A percentile compares a stretch with the other conserved stretches of the same genome.
Conservation (phyloP, 2,797 vertebrate species). For the Carcharodon carcharias region DNA sequence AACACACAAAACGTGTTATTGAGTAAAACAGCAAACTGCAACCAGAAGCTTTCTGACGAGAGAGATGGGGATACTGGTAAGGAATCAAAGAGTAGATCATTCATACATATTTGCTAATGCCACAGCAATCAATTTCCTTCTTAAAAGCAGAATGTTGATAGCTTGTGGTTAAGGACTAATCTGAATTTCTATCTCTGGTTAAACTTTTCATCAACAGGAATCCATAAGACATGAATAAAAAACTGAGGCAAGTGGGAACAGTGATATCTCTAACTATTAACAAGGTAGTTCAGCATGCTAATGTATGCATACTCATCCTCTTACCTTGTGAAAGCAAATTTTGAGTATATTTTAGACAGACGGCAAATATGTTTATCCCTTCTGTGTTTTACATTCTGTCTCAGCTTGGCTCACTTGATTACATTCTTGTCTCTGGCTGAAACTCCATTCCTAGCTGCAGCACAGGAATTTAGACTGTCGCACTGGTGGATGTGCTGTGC, state of each 20-base stretch:
- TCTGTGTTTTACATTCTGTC: not conserved
- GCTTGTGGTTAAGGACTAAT: not conserved
- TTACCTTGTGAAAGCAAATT: not conserved
- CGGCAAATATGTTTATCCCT: not conserved
- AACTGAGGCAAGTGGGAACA: not conserved
- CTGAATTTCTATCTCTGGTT: not conserved
- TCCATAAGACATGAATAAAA: not conserved
- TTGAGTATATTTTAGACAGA: not conserved
- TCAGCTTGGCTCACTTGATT: not conserved
- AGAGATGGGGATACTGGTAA: not conserved
- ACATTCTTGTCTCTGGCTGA: not conserved
- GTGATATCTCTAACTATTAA: not conserved
- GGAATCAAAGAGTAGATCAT: not conserved
- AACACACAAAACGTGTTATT: too few species aligned
- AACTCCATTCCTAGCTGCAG: not conserved
- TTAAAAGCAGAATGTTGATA: not conserved
- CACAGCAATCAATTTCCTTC: not conserved
- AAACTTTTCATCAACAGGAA: not conserved
- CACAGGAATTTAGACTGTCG: not conserved
- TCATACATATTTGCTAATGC: not conserved
- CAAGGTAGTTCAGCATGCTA: not conserved
- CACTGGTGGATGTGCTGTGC: not conserved
- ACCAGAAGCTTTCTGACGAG: too few species aligned
- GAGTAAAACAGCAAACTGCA: too few species aligned
- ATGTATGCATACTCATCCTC: not conserved